Evolutionary conservation across 2,888 invertebrate genomes (phyloP), one percentile per base, ranked within the genome.

Genomic region (Drosophila testacea): DNA sequence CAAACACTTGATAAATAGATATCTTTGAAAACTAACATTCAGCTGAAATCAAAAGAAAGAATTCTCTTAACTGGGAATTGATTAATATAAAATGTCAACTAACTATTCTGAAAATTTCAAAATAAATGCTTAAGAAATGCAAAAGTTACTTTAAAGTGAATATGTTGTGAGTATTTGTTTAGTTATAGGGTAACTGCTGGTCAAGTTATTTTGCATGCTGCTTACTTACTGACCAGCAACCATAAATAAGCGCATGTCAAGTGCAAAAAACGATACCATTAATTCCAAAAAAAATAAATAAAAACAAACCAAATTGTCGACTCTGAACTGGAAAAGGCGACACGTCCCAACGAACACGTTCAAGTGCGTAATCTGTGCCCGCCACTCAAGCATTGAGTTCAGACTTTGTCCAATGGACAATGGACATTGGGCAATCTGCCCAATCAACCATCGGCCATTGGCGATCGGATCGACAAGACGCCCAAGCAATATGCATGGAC

Each of bases 331-430:
- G 32, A 73, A 27, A 36, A 50, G 48, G 52, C 44, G 38, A 61
- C 76, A 77, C 77, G 74, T 75, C 6, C 44, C 46, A 39, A 16
- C 56, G 44, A 52, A 39, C 75, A 76, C 75, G 75, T 75, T n/a
- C 50, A 47, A 75, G 64, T 75, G 73, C 77, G 75, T 72, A 75
- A 75, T 22, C 0, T 22, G 16, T 56, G 34, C 11, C 30, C 10
- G 54, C 32, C n/a, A 13, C n/a, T 46, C 11, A 39, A 39, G 9
- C 39, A 48, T 44, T 48, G 32, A 32, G 50, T n/a, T n/a, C 44
- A 11, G 46, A 27, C 41, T 9, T 39, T 57, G 65, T 46, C 34
- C 47, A 52, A 28, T 56, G 70, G 54, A 11, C 16, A 56, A 28
- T 56, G 70, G 54, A 11, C 16, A 56, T 71, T 57, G 67, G 77